Conservation (phyloP, 2,113 vertebrate species). For the Saccopteryx bilineata region DNA sequence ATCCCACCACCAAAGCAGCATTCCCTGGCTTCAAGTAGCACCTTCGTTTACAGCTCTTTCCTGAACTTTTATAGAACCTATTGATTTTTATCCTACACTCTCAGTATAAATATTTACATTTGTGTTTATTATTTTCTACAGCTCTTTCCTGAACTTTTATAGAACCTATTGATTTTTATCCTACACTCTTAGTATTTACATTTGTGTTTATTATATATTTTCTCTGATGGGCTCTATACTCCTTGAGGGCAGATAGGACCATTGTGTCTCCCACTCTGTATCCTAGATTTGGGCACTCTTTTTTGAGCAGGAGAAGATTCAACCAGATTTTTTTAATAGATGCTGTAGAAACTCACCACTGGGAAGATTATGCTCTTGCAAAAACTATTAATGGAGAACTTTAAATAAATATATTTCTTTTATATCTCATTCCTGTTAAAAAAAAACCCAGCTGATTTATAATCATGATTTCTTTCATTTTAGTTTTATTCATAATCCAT, state of each 20-base stretch:
- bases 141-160: neutral
- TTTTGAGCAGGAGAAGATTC: neutral
- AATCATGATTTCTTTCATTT: conserved; percentile 14
- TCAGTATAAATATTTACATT: neutral
- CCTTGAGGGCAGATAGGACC: neutral
- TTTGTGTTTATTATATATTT: neutral
- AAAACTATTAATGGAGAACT: conserved; percentile 26
- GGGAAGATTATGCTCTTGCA: neutral
- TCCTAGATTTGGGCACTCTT: neutral
- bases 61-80: neutral
- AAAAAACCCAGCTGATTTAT: neutral
- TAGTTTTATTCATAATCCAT: conserved; percentile 48
- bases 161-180: neutral
- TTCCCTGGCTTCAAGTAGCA: neutral
- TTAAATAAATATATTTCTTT: conserved; percentile 17
- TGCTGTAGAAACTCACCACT: neutral
- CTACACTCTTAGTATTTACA: neutral
- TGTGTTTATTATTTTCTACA: neutral
- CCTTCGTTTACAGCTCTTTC: neutral
- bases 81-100: neutral
- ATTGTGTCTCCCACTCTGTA: neutral
- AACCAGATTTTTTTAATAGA: neutral
- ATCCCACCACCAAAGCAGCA: neutral
- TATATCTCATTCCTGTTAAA: neutral
- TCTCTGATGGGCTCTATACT: neutral